A percentile compares a stretch with the other conserved stretches of the same genome.
Conservation (phyloP, 2,797 vertebrate species). For the Saxicola maurus region DNA sequence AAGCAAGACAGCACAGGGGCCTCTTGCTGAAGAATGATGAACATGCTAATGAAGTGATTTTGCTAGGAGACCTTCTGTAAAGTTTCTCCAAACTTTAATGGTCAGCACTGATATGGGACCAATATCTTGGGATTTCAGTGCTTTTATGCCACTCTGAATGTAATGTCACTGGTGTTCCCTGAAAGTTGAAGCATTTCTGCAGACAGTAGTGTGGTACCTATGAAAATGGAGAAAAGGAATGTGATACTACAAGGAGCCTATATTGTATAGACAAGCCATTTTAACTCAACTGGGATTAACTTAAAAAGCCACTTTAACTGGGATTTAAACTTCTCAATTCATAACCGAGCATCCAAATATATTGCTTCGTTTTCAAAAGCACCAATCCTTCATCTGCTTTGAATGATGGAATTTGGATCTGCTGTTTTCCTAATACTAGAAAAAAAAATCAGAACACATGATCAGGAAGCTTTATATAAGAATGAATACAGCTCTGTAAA, state of each 20-base stretch:
- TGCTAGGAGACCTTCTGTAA: background rate
- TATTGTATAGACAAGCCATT: background rate
- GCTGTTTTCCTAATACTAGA: background rate
- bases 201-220: background rate
- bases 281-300: background rate
- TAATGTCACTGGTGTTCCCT: background rate
- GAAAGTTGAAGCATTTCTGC: background rate
- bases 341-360: background rate
- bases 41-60: background rate
- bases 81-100: background rate
- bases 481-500: background rate
- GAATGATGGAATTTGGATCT: background rate
- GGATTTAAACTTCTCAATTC: background rate
- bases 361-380: background rate
- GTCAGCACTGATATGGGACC: background rate
- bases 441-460: background rate
- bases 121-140: background rate
- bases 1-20: background rate
- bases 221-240: background rate
- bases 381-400: background rate
- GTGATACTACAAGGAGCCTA: background rate
- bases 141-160: background rate
- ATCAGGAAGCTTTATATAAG: background rate
- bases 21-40: background rate
- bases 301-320: background rate